phyloP scores from a whole-genome alignment of 1,140 invertebrate genomes.

The Lamellibrachia luymesi region DNA sequence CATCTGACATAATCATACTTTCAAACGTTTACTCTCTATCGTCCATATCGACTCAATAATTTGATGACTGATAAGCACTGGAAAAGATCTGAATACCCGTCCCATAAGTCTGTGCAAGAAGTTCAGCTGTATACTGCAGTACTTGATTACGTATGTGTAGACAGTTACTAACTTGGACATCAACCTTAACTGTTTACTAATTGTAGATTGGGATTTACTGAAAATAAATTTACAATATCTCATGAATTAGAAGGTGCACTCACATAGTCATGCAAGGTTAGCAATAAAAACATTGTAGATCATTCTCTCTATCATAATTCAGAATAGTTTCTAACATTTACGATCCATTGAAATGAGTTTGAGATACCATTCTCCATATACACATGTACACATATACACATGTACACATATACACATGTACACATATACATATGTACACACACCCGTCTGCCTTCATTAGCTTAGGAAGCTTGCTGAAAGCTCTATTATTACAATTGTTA shows the following conservation, averaged over 20 bases:
- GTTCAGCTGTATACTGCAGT: too few species aligned
- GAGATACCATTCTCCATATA: background rate
- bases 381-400: background rate
- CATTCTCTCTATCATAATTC: too few species aligned
- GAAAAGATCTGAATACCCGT: background rate
- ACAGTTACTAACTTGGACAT: background rate
- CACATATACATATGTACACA: background rate
- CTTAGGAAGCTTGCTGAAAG: background rate
- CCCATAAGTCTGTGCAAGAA: background rate
- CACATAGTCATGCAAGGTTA: background rate
- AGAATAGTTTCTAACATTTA: background rate
- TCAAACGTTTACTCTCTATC: background rate
- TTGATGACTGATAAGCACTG: background rate
- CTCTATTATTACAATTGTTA: background rate
- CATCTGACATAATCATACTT: background rate
- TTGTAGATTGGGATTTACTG: background rate
- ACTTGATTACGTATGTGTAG: background rate
- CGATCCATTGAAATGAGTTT: background rate
- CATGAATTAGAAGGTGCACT: background rate
- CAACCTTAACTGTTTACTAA: background rate
- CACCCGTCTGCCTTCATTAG: background rate
- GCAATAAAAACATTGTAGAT: background rate
- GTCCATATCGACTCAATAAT: background rate
- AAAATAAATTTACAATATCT: background rate
- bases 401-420: background rate